phyloP scores from a whole-genome alignment of 2,797 vertebrate genomes.

The Ptychadena robeensis region DNA sequence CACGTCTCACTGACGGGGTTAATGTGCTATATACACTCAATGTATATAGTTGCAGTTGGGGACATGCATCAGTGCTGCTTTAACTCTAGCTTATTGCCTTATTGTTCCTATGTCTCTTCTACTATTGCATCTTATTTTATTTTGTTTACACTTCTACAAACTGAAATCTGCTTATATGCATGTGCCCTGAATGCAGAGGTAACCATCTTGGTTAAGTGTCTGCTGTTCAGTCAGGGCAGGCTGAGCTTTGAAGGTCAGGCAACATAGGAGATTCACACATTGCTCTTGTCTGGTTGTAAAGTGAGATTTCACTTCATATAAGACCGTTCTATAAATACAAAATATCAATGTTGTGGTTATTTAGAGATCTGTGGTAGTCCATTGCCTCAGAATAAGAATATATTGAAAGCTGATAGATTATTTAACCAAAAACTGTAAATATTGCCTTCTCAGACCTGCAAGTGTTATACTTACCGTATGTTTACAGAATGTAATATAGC shows the following conservation, averaged over 20 bases:
- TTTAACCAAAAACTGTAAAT: conserved; percentile 83
- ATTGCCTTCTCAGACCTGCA: conserved; percentile 85
- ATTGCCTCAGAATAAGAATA: conserved; percentile 43
- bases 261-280: not conserved
- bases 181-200: not conserved
- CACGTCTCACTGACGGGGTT: conserved; percentile 55
- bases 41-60: conserved; percentile 71
- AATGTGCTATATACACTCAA: conserved; percentile 49
- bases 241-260: not conserved
- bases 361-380: not conserved
- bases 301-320: not conserved
- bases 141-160: not conserved
- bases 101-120: conserved; percentile 72
- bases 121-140: conserved; percentile 59
- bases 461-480: conserved; percentile 85
- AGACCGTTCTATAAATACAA: conserved; percentile 8
- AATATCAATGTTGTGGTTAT: conserved; percentile 16
- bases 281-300: not conserved
- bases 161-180: not conserved
- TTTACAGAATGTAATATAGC: conserved; percentile 93
- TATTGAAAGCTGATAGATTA: conserved; percentile 64
- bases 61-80: conserved; percentile 75
- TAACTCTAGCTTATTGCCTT: conserved; percentile 85
- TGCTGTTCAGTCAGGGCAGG: not conserved
- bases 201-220: not conserved